Conservation (phyloP, 1,140 invertebrate species). For the Zaprionus davidi region DNA sequence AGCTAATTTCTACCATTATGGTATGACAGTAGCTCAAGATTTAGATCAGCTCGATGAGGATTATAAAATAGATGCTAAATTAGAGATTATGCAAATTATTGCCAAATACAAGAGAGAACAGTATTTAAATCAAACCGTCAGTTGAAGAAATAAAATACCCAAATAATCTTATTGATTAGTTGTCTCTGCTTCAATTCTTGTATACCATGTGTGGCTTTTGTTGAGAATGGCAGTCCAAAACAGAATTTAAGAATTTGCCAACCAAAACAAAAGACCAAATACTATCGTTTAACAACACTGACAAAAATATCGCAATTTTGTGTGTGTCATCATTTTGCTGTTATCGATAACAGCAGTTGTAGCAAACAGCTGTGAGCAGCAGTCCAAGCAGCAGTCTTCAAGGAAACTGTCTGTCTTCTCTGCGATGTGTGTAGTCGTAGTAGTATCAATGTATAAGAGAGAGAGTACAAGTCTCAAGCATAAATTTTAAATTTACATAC, state of each 20-base stretch:
- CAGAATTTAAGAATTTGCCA: slow-evolving; percentile 7
- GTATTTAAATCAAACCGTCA: slow-evolving; percentile 29
- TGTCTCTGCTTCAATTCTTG: not conserved
- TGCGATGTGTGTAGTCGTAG: slow-evolving; percentile 8
- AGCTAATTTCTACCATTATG: slow-evolving; percentile 43
- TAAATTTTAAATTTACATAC: slow-evolving; percentile 17
- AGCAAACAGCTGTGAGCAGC: slow-evolving; percentile 17
- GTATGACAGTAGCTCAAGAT: slow-evolving; percentile 43
- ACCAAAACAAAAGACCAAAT: slow-evolving; percentile 38
- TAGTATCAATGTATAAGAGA: slow-evolving; percentile 16
- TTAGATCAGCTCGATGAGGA: slow-evolving; percentile 45
- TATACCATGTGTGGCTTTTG: slow-evolving; percentile 2
- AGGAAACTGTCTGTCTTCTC: slow-evolving; percentile 20
- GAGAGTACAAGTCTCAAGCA: slow-evolving; percentile 31
- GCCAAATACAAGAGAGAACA: slow-evolving; percentile 49
- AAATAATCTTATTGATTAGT: not conserved
- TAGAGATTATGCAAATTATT: slow-evolving; percentile 52
- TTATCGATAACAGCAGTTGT: slow-evolving; percentile 28
- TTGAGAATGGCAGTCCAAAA: slow-evolving; percentile 32
- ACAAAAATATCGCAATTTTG: not conserved
- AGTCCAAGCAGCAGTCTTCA: slow-evolving; percentile 13
- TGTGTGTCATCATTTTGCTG: not conserved
- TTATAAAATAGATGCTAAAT: slow-evolving; percentile 43
- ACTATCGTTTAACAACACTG: slow-evolving; percentile 18
- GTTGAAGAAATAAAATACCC: slow-evolving; percentile 9